These are phyloP conservation scores for Bombus sibiricus DNA, from an alignment of 1,140 invertebrate species.

Conservation along the genomic window DNA sequence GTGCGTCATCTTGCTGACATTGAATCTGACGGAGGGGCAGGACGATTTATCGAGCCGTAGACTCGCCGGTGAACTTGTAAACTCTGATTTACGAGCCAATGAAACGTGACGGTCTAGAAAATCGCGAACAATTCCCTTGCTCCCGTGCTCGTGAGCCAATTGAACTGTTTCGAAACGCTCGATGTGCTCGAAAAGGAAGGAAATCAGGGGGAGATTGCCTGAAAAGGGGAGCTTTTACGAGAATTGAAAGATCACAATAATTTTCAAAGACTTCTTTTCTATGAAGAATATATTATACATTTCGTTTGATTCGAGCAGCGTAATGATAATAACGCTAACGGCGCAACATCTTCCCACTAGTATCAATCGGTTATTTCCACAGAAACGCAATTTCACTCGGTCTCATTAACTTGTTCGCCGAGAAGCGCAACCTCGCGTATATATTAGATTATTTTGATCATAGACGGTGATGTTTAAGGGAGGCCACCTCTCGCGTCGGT, in stretches of 20 bases:
- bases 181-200: not conserved
- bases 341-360: no score
- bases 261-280: not conserved
- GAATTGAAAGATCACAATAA: not conserved
- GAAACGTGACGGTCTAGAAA: constrained; percentile 47
- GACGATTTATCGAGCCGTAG: constrained; percentile 37
- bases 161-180: not conserved
- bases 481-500: not conserved
- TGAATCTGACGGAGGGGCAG: constrained; percentile 34
- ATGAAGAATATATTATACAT: not conserved
- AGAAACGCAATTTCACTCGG: not conserved
- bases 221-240: not conserved
- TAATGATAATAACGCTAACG: not conserved
- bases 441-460: constrained; percentile 25
- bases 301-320: not conserved
- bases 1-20: constrained; percentile 48
- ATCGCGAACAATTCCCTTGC: not conserved
- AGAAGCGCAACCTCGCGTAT: constrained; percentile 4
- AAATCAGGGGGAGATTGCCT: no score
- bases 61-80: constrained; percentile 36
- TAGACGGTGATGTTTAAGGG: constrained; percentile 7
- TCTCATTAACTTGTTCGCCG: not conserved
- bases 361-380: not conserved
- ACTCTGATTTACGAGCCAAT: constrained; percentile 37
- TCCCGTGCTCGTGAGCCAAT: no score